A percentile compares a stretch with the other conserved stretches of the same genome.
phyloP scores from a whole-genome alignment of 2,113 vertebrate species.

The Columbina picui region DNA sequence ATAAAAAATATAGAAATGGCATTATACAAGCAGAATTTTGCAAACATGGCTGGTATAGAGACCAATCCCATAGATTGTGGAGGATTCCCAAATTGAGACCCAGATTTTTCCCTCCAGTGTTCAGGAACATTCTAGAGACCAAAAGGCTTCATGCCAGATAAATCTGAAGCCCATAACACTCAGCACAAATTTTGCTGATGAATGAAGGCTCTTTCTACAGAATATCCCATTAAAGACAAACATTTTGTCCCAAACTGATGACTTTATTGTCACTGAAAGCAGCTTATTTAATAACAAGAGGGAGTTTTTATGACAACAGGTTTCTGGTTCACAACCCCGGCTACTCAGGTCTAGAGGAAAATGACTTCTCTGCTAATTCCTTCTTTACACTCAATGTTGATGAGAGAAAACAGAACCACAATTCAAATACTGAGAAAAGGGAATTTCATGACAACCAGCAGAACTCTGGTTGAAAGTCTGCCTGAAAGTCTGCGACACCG shows the following conservation, averaged over 20 bases:
- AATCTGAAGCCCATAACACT: neutral
- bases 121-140: neutral
- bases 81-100: neutral
- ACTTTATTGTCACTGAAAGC: neutral
- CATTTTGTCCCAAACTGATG: neutral
- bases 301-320: neutral
- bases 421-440: neutral
- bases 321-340: neutral
- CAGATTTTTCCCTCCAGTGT: neutral
- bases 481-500: neutral
- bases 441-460: neutral
- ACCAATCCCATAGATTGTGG: neutral
- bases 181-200: neutral
- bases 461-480: neutral
- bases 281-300: neutral
- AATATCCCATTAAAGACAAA: neutral
- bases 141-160: neutral
- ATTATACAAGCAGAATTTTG: neutral
- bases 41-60: neutral
- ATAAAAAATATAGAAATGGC: neutral
- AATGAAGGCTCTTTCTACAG: neutral
- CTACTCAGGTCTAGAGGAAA: neutral
- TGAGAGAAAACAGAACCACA: neutral
- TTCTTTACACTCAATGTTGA: neutral
- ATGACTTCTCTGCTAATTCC: neutral